phyloP scores from a whole-genome alignment of 2,888 invertebrate species.

The Drosophila hamatofila region DNA sequence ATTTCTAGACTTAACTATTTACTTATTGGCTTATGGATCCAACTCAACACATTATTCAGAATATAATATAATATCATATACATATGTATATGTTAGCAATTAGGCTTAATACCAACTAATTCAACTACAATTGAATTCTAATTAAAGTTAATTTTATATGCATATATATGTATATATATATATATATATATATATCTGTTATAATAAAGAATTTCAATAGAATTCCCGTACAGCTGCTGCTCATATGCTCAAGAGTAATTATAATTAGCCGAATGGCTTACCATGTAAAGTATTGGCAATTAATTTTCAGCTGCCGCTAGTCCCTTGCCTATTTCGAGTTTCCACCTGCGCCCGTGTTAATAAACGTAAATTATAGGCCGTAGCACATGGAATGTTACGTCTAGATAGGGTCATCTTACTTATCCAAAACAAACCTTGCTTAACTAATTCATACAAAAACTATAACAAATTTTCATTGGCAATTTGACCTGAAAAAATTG shows the following conservation, averaged over 20 bases:
- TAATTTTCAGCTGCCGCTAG: slow-evolving; percentile 27
- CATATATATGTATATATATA: not conserved
- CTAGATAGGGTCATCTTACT: slow-evolving; percentile 3
- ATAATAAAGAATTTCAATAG: slow-evolving; percentile 10
- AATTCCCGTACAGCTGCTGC: slow-evolving; percentile 35
- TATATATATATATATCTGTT: not conserved
- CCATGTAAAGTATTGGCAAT: slow-evolving; percentile 11
- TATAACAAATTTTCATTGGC: slow-evolving; percentile 22
- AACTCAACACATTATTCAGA: not conserved
- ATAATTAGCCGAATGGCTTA: slow-evolving; percentile 11
- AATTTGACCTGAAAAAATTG: slow-evolving; percentile 35
- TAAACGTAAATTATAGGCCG: slow-evolving; percentile 36
- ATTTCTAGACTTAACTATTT: not conserved
- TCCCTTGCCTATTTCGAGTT: slow-evolving; percentile 38
- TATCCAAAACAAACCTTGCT: not conserved
- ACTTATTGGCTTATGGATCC: not conserved
- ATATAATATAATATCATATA: not conserved
- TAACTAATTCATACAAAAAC: not conserved
- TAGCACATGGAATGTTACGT: slow-evolving; percentile 7
- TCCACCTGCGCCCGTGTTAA: slow-evolving; percentile 8
- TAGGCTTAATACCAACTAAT: not conserved
- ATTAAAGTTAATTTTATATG: not conserved
- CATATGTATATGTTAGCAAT: not conserved
- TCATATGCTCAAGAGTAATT: slow-evolving; percentile 3
- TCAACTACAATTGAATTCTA: not conserved